Evolutionary conservation across 2,113 vertebrate genomes (phyloP), one percentile per base, ranked within the genome.

Genomic region (Orthonyx spaldingii): DNA sequence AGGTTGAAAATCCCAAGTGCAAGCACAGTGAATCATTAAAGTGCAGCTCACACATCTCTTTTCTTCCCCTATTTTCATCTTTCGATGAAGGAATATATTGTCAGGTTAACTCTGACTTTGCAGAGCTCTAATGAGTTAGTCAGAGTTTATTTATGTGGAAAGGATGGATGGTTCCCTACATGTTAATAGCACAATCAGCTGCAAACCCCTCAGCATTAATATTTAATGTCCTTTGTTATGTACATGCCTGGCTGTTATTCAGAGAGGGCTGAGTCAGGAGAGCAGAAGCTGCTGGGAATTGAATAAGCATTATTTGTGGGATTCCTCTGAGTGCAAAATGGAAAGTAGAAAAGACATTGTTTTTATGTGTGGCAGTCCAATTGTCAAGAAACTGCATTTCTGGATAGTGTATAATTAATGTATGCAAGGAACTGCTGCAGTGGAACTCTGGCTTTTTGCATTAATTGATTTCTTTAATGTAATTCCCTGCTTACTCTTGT

Each of bases 201-300:
- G 89, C 83, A 85, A 91, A 93, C 63, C 66, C 87, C 87, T 90
- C 20, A 2, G 57, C 84, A 92, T 97, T 94, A 97, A 97, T 97
- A 96, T 96, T 98, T 96, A 83, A 96, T 18, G 1, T 30, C 42
- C 94, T 97, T 94, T 94, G 92, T 97, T 96, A 92, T 86, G 69
- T 80, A 79, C 84, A 27, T 63, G 75, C 75, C 78, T 96, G 80
- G 72, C 78, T 86, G 78, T 83, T 91, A 55, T 47, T 90, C 88
- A 80, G 64, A 66, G 76, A 80, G 69, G 79, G 75, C 94, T 94
- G 95, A 90, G 86, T 94, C 92, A 92, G 86, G 74, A 90, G 83
- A 81, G 47, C 47, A 87, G 91, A 84, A 90, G 39, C 84, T 95
- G 86, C 55, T 90, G 85, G 87, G 88, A 88, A 90, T 64, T 90